These are phyloP conservation scores for Paratilapia polleni DNA, from an alignment of 2,113 vertebrate species.

Conservation along the genomic window DNA sequence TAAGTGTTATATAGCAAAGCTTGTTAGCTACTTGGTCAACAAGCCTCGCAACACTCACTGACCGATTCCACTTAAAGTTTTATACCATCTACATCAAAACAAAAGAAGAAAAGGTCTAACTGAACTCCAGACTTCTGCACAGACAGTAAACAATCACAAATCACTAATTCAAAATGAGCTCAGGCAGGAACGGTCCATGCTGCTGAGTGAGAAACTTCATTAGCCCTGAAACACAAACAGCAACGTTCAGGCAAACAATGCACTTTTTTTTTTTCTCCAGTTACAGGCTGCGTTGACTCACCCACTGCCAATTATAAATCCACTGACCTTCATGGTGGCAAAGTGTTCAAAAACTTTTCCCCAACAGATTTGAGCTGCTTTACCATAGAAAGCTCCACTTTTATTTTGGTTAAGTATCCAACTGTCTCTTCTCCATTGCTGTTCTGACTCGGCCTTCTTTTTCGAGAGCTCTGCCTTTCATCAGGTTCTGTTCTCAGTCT, in stretches of 20 bases:
- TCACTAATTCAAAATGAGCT: background rate
- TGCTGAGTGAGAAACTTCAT: conserved; percentile 4
- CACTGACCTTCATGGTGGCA: background rate
- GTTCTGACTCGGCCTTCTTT: too few species aligned
- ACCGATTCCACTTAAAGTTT: too few species aligned
- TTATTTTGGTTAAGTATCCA: background rate
- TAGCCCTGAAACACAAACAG: conserved; percentile 3
- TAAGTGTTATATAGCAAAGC: too few species aligned
- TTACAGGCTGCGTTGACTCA: background rate
- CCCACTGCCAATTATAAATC: background rate
- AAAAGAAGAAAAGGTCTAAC: background rate
- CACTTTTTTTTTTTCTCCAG: too few species aligned
- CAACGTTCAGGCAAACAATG: background rate
- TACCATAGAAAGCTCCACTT: background rate
- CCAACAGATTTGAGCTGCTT: background rate
- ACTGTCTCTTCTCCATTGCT: too few species aligned
- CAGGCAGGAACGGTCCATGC: background rate
- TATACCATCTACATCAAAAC: background rate
- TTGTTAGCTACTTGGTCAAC: too few species aligned
- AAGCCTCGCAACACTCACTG: too few species aligned
- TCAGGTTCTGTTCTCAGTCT: too few species aligned
- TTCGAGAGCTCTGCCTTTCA: too few species aligned
- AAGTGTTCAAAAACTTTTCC: background rate
- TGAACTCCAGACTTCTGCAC: background rate
- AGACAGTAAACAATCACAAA: background rate